A percentile compares a stretch with the other conserved stretches of the same genome.
Evolutionary conservation across 2,888 invertebrate genomes (phyloP).

Genomic region (Caenorhabditis parvicauda): DNA sequence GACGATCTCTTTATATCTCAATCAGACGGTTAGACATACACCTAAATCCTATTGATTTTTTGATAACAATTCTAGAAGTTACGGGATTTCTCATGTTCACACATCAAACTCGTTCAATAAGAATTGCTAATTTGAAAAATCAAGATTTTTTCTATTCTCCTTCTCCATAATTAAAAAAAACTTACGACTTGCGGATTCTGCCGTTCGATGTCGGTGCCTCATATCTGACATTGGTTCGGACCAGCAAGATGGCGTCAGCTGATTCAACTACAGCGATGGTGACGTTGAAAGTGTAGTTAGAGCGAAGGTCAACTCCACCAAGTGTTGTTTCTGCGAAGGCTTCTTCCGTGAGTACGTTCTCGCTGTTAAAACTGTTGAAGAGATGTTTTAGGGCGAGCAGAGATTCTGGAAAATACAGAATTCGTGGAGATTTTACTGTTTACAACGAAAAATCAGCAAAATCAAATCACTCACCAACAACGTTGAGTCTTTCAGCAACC

Average conservation of each 20-base stretch:
- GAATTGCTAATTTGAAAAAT: too few relatives aligned
- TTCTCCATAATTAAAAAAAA: too few relatives aligned
- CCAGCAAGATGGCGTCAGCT: slow-evolving; percentile 84
- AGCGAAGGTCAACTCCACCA: slow-evolving; percentile 64
- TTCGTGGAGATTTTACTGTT: too few relatives aligned
- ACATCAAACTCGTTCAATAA: too few relatives aligned
- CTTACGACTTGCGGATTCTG: slow-evolving; percentile 80
- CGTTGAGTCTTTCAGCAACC: slow-evolving; percentile 72
- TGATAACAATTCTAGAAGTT: too few relatives aligned
- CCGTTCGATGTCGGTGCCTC: slow-evolving; percentile 95
- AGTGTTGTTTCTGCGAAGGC: slow-evolving; percentile 72
- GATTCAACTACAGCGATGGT: slow-evolving; percentile 86
- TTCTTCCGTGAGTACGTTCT: slow-evolving; percentile 84
- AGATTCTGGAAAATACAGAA: slow-evolving; percentile 65
- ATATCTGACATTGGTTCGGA: slow-evolving; percentile 94
- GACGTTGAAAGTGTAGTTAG: slow-evolving; percentile 85
- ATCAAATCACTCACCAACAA: slow-evolving; percentile 44
- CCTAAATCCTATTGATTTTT: too few relatives aligned
- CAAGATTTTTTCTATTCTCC: too few relatives aligned
- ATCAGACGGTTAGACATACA: too few relatives aligned
- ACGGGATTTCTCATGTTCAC: too few relatives aligned
- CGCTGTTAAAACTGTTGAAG: slow-evolving; percentile 81
- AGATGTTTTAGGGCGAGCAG: slow-evolving; percentile 88
- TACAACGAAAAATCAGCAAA: slow-evolving; percentile 2
- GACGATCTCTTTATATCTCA: too few relatives aligned